phyloP scores from a whole-genome alignment of 92 coral and sea anemone genomes.

The Desmophyllum pertusum region DNA sequence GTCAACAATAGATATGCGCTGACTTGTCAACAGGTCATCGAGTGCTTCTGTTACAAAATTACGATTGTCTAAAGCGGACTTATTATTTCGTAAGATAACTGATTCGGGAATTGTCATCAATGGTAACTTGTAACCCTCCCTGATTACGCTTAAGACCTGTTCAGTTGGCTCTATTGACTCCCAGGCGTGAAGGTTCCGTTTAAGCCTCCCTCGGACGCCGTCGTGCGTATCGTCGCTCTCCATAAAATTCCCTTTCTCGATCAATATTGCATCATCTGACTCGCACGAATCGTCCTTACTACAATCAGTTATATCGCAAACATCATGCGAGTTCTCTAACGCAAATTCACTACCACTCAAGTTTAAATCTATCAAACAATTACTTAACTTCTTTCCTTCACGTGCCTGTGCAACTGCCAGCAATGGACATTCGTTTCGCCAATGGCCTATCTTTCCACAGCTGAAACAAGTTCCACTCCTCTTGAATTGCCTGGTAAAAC shows the following conservation, averaged over 20 bases:
- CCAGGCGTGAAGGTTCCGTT: conserved; percentile 31
- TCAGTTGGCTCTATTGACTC: conserved; percentile 30
- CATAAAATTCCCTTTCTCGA: background rate
- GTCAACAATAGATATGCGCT: conserved; percentile 22
- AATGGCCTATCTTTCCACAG: no score
- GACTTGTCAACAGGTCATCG: conserved; percentile 13
- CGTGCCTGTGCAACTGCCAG: no score
- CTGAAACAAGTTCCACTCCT: no score
- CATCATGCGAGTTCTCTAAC: no score
- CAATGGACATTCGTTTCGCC: no score
- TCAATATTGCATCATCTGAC: background rate
- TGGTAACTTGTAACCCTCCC: conserved; percentile 54
- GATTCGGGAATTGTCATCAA: conserved; percentile 44
- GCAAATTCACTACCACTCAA: no score
- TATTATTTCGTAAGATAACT: conserved; percentile 38
- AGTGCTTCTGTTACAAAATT: conserved; percentile 22
- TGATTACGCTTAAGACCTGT: conserved; percentile 36
- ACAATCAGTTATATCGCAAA: background rate
- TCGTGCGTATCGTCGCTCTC: background rate
- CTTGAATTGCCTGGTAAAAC: no score
- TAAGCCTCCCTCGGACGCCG: conserved; percentile 14
- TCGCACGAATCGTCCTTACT: background rate
- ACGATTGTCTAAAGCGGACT: conserved; percentile 47
- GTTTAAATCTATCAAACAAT: no score
- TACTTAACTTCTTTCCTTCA: no score